Percentiles rank a stretch among this genome's conserved stretches.
phyloP scores from a whole-genome alignment of 2,888 invertebrate genomes.

The Zelleria hepariella region DNA sequence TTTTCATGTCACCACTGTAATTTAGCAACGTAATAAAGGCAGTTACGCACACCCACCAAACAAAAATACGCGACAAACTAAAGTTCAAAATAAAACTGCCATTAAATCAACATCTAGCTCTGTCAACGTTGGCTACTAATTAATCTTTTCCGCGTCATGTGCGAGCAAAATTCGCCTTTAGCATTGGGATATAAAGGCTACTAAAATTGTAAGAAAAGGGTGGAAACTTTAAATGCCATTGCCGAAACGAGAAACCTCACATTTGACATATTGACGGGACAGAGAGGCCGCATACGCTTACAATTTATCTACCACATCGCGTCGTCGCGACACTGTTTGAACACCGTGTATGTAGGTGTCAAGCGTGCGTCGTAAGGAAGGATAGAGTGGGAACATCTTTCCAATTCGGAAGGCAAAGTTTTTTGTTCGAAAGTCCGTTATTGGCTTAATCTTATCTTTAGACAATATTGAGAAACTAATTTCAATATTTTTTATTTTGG shows the following conservation, averaged over 20 bases:
- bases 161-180: neutral
- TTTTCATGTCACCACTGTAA: neutral
- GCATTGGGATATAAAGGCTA: neutral
- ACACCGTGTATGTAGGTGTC: neutral
- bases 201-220: neutral
- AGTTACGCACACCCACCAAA: neutral
- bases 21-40: neutral
- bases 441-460: too few relatives aligned
- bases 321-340: neutral
- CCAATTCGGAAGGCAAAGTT: too few relatives aligned
- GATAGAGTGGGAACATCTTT: constrained; percentile 34
- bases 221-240: constrained; percentile 10
- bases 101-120: neutral
- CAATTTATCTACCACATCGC: constrained; percentile 52
- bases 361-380: constrained; percentile 12
- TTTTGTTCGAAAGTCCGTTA: too few relatives aligned
- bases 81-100: neutral
- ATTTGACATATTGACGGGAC: constrained; percentile 67
- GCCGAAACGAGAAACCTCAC: constrained; percentile 42
- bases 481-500: too few relatives aligned
- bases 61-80: neutral
- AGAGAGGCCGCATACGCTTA: constrained; percentile 50
- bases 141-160: neutral
- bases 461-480: too few relatives aligned
- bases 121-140: neutral